phyloP scores from a whole-genome alignment of 64 coral and sea anemone species.

The Porites lutea region DNA sequence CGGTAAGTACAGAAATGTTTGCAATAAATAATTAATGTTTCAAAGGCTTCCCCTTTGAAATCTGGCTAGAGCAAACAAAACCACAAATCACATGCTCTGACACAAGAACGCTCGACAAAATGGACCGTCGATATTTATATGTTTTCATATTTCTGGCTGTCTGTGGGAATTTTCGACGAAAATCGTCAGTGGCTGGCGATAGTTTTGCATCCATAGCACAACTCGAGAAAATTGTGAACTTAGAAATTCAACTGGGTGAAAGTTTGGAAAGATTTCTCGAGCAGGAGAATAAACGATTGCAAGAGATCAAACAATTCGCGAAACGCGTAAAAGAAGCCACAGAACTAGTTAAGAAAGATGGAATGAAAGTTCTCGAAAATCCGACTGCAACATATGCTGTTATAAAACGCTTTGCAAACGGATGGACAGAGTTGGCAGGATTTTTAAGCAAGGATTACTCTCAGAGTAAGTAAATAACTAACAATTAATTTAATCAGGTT shows the following conservation, averaged over 20 bases:
- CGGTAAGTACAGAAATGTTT: not conserved
- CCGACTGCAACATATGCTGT: slow-evolving; percentile 26
- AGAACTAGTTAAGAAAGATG: slow-evolving; percentile 20
- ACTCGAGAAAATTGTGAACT: slow-evolving; percentile 69
- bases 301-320: slow-evolving; percentile 62
- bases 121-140: not conserved
- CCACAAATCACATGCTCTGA: slow-evolving; percentile 8
- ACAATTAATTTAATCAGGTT: too few relatives aligned
- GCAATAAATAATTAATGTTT: slow-evolving; percentile 28
- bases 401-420: slow-evolving; percentile 47
- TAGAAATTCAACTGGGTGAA: slow-evolving; percentile 68
- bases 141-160: not conserved
- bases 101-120: not conserved
- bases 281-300: slow-evolving; percentile 35
- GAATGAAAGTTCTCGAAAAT: slow-evolving; percentile 28
- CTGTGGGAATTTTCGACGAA: not conserved
- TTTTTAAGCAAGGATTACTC: slow-evolving; percentile 56
- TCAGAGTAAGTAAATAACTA: slow-evolving; percentile 59
- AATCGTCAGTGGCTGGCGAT: not conserved
- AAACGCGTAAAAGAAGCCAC: slow-evolving; percentile 52
- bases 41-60: not conserved
- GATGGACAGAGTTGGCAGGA: slow-evolving; percentile 54
- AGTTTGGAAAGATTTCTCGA: slow-evolving; percentile 61
- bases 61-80: slow-evolving; percentile 1
- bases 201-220: slow-evolving; percentile 68